Evolutionary conservation across 2,113 vertebrate genomes (phyloP), one percentile per base, ranked within the genome.

Genomic region (Thoracochromis brauschi): DNA sequence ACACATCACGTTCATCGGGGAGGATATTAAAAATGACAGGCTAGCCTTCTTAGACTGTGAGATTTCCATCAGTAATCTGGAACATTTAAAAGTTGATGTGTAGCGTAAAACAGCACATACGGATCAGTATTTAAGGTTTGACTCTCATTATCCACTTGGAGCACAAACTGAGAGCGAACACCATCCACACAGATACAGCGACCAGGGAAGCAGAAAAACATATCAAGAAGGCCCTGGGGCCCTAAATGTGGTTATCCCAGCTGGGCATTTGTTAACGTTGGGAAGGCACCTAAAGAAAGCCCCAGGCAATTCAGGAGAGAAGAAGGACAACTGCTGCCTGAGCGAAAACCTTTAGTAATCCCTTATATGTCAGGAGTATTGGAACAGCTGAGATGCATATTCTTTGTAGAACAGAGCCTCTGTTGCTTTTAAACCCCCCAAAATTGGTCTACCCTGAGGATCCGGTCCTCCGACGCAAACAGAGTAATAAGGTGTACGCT

Each of bases 121-220:
- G 5, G 5, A 19, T 60, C 57, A 60, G 29, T 60, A 60, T 60
- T 63, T 63, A 63, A 63, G 58, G 58, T 63, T 35, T 63, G 58
- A 63, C 0, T 0, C 58, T 63, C 58, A 35, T 63, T 0, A 63
- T 63, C 3, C 17, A 63, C 0, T 35, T 63, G 31, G 58, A 35
- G 2, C 58, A 1, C 17, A 63, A 35, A 38, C 31, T 38, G 31
- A 35, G 31, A 35, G 60, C 17, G 2, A 35, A 65, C 60, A 65
- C 0, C 31, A 65, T 35, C 31, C 31, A 12, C 60, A 2, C 31
- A 65, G 60, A 38, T 0, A 65, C 31, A 65, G 31, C 1, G 0
- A 0, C 60, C 60, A 38, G 60, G 31, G 31, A 65, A 2, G 31
- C 60, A 65, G 60, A 65, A n/a, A 38, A 65, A 38, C 60, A n/a